A percentile compares a stretch with the other conserved stretches of the same genome.
Conservation (phyloP, 2,888 invertebrate genomes). For the Helobdella robusta region DNA sequence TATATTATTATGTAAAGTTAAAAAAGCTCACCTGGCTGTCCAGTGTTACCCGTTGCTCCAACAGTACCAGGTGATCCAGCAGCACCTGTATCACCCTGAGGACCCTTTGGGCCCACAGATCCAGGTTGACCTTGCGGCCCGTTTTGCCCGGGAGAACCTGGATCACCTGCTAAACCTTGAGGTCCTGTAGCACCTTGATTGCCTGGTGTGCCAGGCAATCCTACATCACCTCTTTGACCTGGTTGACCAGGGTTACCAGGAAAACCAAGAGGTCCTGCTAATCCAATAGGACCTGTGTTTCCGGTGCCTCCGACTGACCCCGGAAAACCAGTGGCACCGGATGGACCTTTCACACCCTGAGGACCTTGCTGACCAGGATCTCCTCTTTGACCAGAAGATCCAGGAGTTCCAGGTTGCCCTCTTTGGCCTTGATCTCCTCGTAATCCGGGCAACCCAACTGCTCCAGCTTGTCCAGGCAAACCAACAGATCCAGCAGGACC, state of each 20-base stretch:
- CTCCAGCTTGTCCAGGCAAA: conserved; percentile 2
- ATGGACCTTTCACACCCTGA: background rate
- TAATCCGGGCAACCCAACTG: background rate
- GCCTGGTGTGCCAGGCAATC: conserved; percentile 22
- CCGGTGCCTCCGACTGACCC: conserved; percentile 25
- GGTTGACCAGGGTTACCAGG: conserved; percentile 24
- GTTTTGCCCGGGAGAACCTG: conserved; percentile 24
- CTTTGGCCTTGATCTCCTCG: conserved; percentile 20
- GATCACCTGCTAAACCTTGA: conserved; percentile 19
- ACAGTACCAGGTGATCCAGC: background rate
- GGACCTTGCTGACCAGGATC: conserved; percentile 5
- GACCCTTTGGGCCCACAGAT: background rate
- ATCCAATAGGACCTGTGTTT: conserved; percentile 27
- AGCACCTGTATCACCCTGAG: background rate
- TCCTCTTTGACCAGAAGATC: conserved; percentile 26
- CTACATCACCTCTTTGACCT: conserved; percentile 19
- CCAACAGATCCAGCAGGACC: conserved; percentile 1
- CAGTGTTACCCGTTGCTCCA: conserved; percentile 4
- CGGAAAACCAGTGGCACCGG: background rate
- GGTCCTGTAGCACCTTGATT: conserved; percentile 20
- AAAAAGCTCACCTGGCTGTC: conserved; percentile 4
- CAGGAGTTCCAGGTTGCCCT: conserved; percentile 28
- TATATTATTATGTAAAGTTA: background rate
- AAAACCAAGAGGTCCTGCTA: conserved; percentile 25
- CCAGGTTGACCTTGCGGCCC: conserved; percentile 1